Conservation (phyloP, 2,797 vertebrate species). For the Phalloptychus januarius region DNA sequence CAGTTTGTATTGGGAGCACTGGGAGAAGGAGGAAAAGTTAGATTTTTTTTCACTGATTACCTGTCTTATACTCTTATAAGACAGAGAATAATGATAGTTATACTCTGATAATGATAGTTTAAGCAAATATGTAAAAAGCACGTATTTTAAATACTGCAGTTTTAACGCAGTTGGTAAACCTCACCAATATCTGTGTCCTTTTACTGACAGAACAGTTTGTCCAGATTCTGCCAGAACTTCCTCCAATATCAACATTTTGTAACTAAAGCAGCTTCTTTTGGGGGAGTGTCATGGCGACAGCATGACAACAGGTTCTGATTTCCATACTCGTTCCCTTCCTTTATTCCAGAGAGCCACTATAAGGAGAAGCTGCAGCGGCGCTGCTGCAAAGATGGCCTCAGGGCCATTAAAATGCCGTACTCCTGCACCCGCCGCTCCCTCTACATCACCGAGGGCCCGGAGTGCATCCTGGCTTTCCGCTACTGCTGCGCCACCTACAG, state of each 20-base stretch:
- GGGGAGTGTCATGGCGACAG: not conserved
- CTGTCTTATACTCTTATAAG: no score
- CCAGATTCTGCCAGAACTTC: not conserved
- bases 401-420: conserved; percentile 79
- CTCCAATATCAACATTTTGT: not conserved
- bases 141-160: no score
- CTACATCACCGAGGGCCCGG: conserved; percentile 78
- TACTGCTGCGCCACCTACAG: conserved; percentile 77
- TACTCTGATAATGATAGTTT: no score
- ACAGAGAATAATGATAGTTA: no score
- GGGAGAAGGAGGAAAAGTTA: no score
- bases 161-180: not conserved
- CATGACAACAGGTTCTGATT: not conserved
- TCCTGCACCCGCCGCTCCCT: conserved; percentile 76
- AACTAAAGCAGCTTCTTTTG: not conserved
- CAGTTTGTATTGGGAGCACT: no score
- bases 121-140: no score
- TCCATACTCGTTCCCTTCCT: not conserved
- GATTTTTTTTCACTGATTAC: no score
- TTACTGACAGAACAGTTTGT: not conserved
- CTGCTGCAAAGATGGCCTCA: conserved; percentile 83
- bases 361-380: conserved; percentile 63
- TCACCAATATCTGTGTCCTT: not conserved
- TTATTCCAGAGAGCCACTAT: conserved; percentile 74
- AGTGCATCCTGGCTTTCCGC: conserved; percentile 80